Percentiles rank a stretch among this genome's conserved stretches.
Evolutionary conservation across 2,797 vertebrate genomes (phyloP).

Genomic region (Enteromius anoplus): DNA sequence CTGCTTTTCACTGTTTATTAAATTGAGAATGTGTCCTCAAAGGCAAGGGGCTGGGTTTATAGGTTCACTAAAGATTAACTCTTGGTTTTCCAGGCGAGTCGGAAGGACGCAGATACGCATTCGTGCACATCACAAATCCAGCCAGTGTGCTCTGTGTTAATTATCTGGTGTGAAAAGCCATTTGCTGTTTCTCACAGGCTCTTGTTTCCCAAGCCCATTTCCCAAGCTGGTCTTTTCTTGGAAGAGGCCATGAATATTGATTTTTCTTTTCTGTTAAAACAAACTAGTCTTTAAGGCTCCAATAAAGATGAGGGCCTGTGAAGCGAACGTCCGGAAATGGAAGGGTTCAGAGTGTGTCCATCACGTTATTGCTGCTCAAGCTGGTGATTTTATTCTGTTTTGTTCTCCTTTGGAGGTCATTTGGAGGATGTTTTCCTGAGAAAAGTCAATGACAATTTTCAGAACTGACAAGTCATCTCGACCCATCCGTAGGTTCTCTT

Average conservation of each 20-base stretch:
- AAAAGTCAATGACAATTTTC: constrained; percentile 4
- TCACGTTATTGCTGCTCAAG: constrained; percentile 10
- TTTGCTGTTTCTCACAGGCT: constrained; percentile 60
- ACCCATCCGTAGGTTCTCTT: background rate
- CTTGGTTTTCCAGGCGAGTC: background rate
- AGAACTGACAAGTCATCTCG: background rate
- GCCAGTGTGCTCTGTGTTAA: constrained; percentile 51
- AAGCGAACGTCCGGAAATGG: constrained; percentile 26
- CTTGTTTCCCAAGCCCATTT: constrained; percentile 42
- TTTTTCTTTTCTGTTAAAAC: constrained; percentile 50
- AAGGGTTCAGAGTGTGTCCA: constrained; percentile 33
- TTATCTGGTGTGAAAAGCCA: constrained; percentile 66
- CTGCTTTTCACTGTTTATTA: constrained; percentile 58
- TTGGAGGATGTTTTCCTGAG: constrained; percentile 2
- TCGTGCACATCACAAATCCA: constrained; percentile 33
- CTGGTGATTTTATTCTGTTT: background rate
- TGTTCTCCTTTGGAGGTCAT: constrained; percentile 3
- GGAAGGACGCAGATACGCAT: background rate
- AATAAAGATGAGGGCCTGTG: constrained; percentile 28
- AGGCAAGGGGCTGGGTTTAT: constrained; percentile 54
- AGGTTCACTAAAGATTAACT: constrained; percentile 24
- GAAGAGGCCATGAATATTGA: constrained; percentile 58
- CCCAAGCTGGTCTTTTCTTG: constrained; percentile 50
- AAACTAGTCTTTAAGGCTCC: constrained; percentile 31
- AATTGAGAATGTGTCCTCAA: constrained; percentile 52